A percentile compares a stretch with the other conserved stretches of the same genome.
These are phyloP conservation scores for Dexiosoma caninum DNA, from an alignment of 2,888 invertebrate genomes.

Conservation along the genomic window DNA sequence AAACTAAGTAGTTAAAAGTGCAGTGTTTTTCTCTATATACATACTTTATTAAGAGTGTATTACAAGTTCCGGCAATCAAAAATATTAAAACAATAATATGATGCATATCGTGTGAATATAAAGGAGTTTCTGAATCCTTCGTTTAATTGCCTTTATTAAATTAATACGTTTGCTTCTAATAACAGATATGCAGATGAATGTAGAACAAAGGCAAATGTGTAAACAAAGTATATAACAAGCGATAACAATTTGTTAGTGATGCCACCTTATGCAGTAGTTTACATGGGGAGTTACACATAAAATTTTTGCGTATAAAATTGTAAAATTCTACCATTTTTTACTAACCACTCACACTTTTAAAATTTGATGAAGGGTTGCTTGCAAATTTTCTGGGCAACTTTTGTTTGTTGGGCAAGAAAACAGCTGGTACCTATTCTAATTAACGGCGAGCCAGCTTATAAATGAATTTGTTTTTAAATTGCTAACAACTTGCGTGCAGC, in stretches of 20 bases:
- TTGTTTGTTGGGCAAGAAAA: no score
- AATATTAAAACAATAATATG: conserved; percentile 52
- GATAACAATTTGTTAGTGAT: conserved; percentile 10
- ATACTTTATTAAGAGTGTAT: conserved; percentile 58
- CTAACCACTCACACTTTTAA: no score
- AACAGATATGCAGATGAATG: neutral
- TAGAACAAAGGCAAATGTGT: conserved; percentile 4
- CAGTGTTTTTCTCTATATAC: neutral
- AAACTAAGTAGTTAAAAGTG: no score
- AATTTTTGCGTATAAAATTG: no score
- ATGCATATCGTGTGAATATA: conserved; percentile 34
- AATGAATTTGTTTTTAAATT: no score
- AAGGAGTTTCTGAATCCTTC: conserved; percentile 4
- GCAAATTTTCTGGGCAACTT: no score
- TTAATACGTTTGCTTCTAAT: neutral
- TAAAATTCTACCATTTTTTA: no score
- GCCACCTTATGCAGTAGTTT: neutral
- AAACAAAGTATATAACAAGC: conserved; percentile 24
- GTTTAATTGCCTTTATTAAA: conserved; percentile 29
- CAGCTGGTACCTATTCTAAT: no score
- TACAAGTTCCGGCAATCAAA: conserved; percentile 48
- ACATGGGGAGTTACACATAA: no score
- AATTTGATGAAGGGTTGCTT: no score
- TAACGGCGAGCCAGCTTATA: no score
- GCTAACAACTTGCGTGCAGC: no score